Evolutionary conservation across 2,888 invertebrate species (phyloP).

Genomic region (Stictocephala bisonia): DNA sequence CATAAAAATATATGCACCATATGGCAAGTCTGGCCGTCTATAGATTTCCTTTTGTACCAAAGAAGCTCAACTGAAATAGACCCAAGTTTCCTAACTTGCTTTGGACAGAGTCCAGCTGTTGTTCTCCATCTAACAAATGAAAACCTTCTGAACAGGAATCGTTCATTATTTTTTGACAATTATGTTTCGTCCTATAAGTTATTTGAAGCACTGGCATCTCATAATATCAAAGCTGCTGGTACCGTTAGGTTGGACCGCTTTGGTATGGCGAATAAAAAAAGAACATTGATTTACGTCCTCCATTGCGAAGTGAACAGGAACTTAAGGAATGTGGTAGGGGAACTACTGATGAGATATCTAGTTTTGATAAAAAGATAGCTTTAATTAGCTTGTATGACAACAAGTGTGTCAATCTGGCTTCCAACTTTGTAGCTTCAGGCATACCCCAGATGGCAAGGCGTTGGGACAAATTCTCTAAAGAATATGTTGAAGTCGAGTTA

Average conservation of each 20-base stretch:
- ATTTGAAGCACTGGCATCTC: constrained; percentile 49
- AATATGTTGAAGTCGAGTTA: constrained; percentile 19
- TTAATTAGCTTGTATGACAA: constrained; percentile 22
- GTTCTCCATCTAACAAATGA: constrained; percentile 50
- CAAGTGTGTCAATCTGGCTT: constrained; percentile 11
- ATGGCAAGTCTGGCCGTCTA: constrained; percentile 52
- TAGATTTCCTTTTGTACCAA: constrained; percentile 58
- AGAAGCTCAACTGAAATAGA: constrained; percentile 51
- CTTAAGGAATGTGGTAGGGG: constrained; percentile 8
- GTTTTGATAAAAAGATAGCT: constrained; percentile 1
- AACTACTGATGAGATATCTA: constrained; percentile 3
- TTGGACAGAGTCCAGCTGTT: constrained; percentile 50
- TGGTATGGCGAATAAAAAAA: constrained; percentile 33
- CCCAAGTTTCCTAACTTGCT: constrained; percentile 23
- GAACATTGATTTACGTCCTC: constrained; percentile 20
- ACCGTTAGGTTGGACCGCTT: constrained; percentile 53
- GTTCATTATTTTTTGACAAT: constrained; percentile 49
- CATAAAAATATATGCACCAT: constrained; percentile 55
- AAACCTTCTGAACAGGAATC: constrained; percentile 8
- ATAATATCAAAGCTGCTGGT: constrained; percentile 48
- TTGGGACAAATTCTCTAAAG: constrained; percentile 19
- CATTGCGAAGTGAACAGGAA: constrained; percentile 8
- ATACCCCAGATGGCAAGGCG: neutral
- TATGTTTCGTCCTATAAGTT: constrained; percentile 51
- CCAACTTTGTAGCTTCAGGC: constrained; percentile 26